A percentile compares a stretch with the other conserved stretches of the same genome.
phyloP scores from a whole-genome alignment of 2,888 invertebrate genomes.

The Oxystoma pomonae region DNA sequence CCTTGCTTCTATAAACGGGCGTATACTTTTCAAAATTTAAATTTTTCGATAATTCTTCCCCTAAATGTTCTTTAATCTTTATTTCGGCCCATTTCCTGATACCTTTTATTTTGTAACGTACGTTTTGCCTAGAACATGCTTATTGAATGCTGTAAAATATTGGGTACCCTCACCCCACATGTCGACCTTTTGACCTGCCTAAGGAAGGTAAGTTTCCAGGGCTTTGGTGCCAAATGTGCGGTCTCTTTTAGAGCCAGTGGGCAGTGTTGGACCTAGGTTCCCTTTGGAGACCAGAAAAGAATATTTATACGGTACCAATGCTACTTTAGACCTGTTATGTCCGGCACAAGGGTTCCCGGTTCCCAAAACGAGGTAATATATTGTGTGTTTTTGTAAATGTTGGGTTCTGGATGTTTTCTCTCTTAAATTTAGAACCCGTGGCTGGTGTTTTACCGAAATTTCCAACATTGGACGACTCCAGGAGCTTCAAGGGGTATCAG shows the following conservation, averaged over 20 bases:
- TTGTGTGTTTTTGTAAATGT: too few relatives aligned
- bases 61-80: background rate
- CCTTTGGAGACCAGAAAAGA: constrained; percentile 63
- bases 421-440: constrained; percentile 35
- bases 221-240: constrained; percentile 9
- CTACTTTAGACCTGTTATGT: constrained; percentile 56
- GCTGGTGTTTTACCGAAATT: constrained; percentile 60
- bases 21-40: background rate
- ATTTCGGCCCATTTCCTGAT: too few relatives aligned
- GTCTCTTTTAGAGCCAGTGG: constrained; percentile 49
- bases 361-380: constrained; percentile 52
- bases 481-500: constrained; percentile 56
- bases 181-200: constrained; percentile 20
- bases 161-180: constrained; percentile 44
- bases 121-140: background rate
- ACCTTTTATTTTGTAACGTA: too few relatives aligned
- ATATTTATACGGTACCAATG: constrained; percentile 51
- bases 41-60: background rate
- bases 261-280: constrained; percentile 62
- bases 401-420: too few relatives aligned
- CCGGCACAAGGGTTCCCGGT: constrained; percentile 66
- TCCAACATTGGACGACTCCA: constrained; percentile 49
- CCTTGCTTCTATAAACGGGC: constrained; percentile 56
- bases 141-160: background rate
- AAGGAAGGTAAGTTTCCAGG: background rate